A percentile compares a stretch with the other conserved stretches of the same genome.
These are phyloP conservation scores for Tethya wilhelma DNA, from an alignment of 37 sponge, comb jelly and placozoan species.

Conservation along the genomic window DNA sequence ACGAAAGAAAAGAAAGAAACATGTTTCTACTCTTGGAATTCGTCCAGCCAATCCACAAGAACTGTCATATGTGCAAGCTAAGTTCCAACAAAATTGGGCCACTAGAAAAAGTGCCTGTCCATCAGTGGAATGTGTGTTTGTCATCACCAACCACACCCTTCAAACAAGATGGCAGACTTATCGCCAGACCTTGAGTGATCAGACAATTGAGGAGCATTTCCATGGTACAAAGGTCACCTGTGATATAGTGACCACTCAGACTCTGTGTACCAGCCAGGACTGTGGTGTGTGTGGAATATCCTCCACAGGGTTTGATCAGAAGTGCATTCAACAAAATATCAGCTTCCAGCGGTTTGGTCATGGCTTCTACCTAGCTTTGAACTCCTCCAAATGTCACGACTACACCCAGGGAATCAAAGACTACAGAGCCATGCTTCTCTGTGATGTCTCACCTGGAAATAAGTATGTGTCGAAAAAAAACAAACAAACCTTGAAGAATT, in stretches of 20 bases:
- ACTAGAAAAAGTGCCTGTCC: constrained; percentile 17
- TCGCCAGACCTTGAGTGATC: no score
- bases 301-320: constrained; percentile 37
- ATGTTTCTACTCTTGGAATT: no score
- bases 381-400: constrained; percentile 83
- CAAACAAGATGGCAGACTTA: neutral
- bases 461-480: constrained; percentile 38
- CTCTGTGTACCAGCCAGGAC: constrained; percentile 27
- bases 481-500: constrained; percentile 30
- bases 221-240: constrained; percentile 83
- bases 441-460: constrained; percentile 69
- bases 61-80: no score
- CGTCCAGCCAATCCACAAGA: no score
- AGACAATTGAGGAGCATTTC: constrained; percentile 63
- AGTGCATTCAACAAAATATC: constrained; percentile 35
- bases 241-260: constrained; percentile 30
- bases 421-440: constrained; percentile 75
- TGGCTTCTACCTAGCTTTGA: constrained; percentile 84
- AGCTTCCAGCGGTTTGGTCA: constrained; percentile 70
- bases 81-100: constrained; percentile 39
- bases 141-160: neutral
- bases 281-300: constrained; percentile 83
- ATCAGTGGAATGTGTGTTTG: neutral
- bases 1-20: no score
- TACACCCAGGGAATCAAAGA: constrained; percentile 65